Base-by-base conservation (phyloP, 2,113 vertebrate genomes). In the Lepisosteus osseus region DNA sequence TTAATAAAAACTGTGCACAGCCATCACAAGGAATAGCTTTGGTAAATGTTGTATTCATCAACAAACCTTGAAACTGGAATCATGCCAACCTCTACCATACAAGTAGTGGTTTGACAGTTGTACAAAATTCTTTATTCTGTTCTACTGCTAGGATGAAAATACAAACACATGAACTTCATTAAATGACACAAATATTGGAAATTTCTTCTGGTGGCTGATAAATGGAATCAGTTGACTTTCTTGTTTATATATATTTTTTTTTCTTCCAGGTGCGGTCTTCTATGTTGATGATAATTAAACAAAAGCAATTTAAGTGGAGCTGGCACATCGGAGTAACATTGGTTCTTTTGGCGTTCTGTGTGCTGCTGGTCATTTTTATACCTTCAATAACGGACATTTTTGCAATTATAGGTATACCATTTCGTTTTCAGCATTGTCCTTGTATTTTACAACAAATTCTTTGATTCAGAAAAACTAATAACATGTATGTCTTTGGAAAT, bases 351-450 rank as follows among this genome's bases (percentile, higher is more conserved):
- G 68, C 87, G 68, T 72, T 90, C 51, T 82, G 90, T 81, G 86
- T 91, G 81, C 61, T 93, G 41, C 47, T 93, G 74, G 91, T 94
- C 59, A 92, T 94, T 83, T 92, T 88, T 77, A 92, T 93, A 65
- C 93, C 92, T 0, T 78, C 86, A 55, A 93, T 94, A 88, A 91
- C 91, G 78, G 91, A 94, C 74, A 91, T 94, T 72, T 94, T 94
- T 29, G 93, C 91, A 77, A 87, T 93, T 56, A 83, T 93, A 80
- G 93, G 93, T 94, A 91, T 29, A 61, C 55, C 42, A 1, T 4
- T 59, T 59, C 0, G 9, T 59, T 59, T 59, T 15, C 5, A 59
- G 5, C 14, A 59, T 5, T n/a, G 9, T n/a, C 14, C 12, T 14
- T 59, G 57, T n/a, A 15, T 59, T 7, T 17, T 42, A 2, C 47